A percentile compares a stretch with the other conserved stretches of the same genome.
Conservation (phyloP, 2,797 vertebrate species). For the Sciaenops ocellatus region DNA sequence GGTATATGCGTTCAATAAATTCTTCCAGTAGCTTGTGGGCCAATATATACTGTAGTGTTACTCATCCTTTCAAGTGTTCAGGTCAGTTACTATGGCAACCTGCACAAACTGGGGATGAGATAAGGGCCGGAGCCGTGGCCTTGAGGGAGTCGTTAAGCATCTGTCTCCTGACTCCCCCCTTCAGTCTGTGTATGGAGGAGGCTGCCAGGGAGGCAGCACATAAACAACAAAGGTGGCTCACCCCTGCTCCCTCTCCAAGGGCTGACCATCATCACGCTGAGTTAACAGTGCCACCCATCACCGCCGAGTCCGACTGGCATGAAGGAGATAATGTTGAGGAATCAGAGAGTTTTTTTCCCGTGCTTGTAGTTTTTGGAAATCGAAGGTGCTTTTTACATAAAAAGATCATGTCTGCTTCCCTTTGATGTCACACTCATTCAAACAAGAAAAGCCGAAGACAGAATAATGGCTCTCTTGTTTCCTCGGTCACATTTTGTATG, state of each 20-base stretch:
- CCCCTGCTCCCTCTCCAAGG: slow-evolving; percentile 76
- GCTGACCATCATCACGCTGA: slow-evolving; percentile 76
- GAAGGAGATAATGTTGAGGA: slow-evolving; percentile 31
- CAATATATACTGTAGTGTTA: slow-evolving; percentile 75
- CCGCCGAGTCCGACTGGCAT: slow-evolving; percentile 44
- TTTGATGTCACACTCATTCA: not conserved
- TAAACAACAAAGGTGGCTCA: slow-evolving; percentile 84
- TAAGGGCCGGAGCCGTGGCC: slow-evolving; percentile 84
- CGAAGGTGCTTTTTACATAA: not conserved
- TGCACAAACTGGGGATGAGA: slow-evolving; percentile 85
- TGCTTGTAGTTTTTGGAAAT: not conserved
- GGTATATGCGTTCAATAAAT: slow-evolving; percentile 65
- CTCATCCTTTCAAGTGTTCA: slow-evolving; percentile 80
- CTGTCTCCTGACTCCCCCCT: slow-evolving; percentile 83
- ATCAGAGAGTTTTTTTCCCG: slow-evolving; percentile 32
- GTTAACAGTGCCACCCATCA: slow-evolving; percentile 77
- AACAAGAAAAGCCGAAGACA: not conserved
- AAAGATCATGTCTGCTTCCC: not conserved
- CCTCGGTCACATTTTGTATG: not conserved
- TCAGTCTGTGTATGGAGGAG: slow-evolving; percentile 75
- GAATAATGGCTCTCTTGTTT: slow-evolving; percentile 17
- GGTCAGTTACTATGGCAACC: slow-evolving; percentile 87
- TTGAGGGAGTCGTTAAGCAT: slow-evolving; percentile 88
- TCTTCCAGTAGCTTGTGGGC: slow-evolving; percentile 71
- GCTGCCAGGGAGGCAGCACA: slow-evolving; percentile 77